Conservation (phyloP, 2,113 vertebrate genomes). For the Danionella cerebrum region DNA sequence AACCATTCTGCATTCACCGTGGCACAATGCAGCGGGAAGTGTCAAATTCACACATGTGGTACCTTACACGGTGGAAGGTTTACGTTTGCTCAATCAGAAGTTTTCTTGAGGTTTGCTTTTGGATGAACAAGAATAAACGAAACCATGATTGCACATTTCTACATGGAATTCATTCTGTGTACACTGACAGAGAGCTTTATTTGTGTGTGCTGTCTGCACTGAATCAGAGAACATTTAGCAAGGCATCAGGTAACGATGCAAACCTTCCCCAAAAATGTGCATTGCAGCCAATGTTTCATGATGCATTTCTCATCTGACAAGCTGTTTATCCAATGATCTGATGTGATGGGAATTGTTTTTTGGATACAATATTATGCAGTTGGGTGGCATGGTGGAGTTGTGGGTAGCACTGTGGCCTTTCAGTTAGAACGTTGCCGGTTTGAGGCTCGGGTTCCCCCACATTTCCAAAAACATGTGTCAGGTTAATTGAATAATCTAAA, state of each 20-base stretch:
- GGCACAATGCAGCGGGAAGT: not conserved
- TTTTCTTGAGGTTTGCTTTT: not conserved
- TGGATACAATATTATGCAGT: too few relatives aligned
- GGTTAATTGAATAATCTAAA: too few relatives aligned
- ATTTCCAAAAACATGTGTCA: too few relatives aligned
- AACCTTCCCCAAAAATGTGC: not conserved
- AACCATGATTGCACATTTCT: constrained; percentile 9
- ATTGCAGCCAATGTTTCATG: not conserved
- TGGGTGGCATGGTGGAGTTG: too few relatives aligned
- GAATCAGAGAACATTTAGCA: not conserved
- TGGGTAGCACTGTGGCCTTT: too few relatives aligned
- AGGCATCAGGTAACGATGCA: not conserved
- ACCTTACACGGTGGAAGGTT: not conserved
- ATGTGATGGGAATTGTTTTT: too few relatives aligned
- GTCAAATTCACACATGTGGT: constrained; percentile 7
- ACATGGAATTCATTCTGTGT: not conserved
- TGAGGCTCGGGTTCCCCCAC: too few relatives aligned
- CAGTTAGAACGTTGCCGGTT: too few relatives aligned
- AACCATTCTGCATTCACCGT: constrained; percentile 13
- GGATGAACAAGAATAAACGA: constrained; percentile 6
- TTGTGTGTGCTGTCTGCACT: not conserved
- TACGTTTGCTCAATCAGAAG: not conserved
- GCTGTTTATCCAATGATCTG: not conserved
- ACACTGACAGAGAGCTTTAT: not conserved
- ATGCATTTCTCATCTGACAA: not conserved